These are phyloP conservation scores for Lytechinus variegatus DNA, from an alignment of 35 echinoderm and acorn worm genomes.

Conservation along the genomic window DNA sequence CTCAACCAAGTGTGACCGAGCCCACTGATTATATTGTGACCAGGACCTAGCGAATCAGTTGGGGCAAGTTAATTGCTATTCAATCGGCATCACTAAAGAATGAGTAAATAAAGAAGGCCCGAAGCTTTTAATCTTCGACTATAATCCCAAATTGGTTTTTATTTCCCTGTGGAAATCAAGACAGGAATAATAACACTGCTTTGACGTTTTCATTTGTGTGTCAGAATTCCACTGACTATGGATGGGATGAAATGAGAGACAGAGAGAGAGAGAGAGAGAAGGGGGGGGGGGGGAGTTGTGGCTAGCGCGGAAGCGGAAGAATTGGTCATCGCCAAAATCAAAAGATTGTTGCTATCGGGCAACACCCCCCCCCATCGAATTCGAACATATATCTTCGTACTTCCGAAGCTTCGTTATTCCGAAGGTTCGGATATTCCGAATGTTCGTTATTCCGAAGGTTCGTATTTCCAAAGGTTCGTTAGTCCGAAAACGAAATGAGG, in stretches of 20 bases:
- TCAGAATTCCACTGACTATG: background rate
- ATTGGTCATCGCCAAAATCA: too few species aligned
- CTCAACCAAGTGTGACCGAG: too few species aligned
- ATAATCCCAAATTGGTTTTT: constrained; percentile 46
- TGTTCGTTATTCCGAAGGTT: too few species aligned
- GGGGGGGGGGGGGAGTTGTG: background rate
- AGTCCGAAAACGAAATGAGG: too few species aligned
- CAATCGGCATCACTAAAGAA: constrained; percentile 10
- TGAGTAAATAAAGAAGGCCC: background rate
- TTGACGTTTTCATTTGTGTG: constrained; percentile 29
- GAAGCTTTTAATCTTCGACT: constrained; percentile 30
- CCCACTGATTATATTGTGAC: background rate
- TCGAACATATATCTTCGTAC: too few species aligned
- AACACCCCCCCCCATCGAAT: too few species aligned
- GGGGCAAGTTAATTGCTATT: background rate
- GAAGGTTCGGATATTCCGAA: too few species aligned
- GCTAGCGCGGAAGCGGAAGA: background rate
- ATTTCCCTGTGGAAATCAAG: constrained; percentile 7
- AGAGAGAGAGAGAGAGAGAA: constrained; percentile 23
- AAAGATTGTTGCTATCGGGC: too few species aligned
- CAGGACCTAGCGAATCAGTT: background rate
- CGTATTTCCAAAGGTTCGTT: too few species aligned
- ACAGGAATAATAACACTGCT: constrained; percentile 21
- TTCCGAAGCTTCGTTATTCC: too few species aligned
- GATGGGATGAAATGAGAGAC: too few species aligned